Percentiles rank a stretch among this genome's conserved stretches.
Evolutionary conservation across 2,113 vertebrate genomes (phyloP).

Genomic region (Pithys albifrons): DNA sequence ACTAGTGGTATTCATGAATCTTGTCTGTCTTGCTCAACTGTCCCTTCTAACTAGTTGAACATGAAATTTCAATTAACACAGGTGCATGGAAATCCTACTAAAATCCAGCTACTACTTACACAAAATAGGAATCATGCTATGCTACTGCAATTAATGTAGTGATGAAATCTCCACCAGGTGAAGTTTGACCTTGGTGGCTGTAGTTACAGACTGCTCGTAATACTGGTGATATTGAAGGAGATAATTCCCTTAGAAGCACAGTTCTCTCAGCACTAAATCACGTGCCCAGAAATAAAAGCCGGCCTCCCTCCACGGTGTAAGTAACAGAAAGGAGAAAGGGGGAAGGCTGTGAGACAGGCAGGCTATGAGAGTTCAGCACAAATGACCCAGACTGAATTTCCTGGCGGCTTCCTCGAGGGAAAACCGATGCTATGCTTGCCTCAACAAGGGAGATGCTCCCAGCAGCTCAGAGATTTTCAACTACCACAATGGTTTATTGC

Average conservation of each 20-base stretch:
- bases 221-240: neutral
- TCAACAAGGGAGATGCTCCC: conserved; percentile 14
- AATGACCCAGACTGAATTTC: neutral
- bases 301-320: neutral
- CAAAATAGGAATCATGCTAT: neutral
- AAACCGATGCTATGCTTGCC: neutral
- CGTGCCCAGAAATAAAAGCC: neutral
- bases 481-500: neutral
- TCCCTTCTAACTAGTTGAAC: neutral
- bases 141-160: neutral
- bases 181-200: neutral
- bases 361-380: neutral
- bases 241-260: neutral
- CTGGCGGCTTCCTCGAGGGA: neutral
- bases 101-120: neutral
- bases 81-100: neutral
- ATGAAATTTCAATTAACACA: neutral
- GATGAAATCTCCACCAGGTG: neutral
- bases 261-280: neutral
- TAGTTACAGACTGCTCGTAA: neutral
- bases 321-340: neutral
- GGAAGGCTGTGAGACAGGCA: neutral
- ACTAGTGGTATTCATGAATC: neutral
- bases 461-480: conserved; percentile 13
- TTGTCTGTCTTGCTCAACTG: neutral